Base-by-base conservation (phyloP, 2,113 vertebrate species). In the Hippocampus barbouri region DNA sequence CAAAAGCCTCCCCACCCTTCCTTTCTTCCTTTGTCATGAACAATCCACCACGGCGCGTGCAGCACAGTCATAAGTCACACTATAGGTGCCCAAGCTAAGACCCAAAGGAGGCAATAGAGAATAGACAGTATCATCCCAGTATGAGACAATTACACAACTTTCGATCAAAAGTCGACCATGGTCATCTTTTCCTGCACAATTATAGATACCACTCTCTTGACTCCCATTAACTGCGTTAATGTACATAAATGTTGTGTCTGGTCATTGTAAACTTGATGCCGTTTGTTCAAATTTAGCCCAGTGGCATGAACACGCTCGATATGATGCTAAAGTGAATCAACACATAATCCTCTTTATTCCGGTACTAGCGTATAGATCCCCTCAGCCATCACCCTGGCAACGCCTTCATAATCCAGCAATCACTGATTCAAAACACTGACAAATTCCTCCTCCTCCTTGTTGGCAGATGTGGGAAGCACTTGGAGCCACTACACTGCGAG, bases 341-440 rank as follows among this genome's bases (percentile, higher is more conserved):
- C 30, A 57, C 72, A 76, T 88, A 87, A 91, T 89, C 87, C 86
- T 87, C 82, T 66, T 89, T 88, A 88, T 70, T 66, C 34, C 61
- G 57, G 68, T 67, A 70, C 51, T 68, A 76, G 80, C 21, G 40
- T 78, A 49, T 74, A 73, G 75, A 73, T 89, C 74, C 68, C 63
- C 64, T 75, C 79, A 74, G 76, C 68, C 72, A 71, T 83, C 81
- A 64, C 80, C 75, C 80, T 76, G 81, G 86, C 80, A 84, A 86
- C 85, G 76, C 57, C 57, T 72, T 62, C 73, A 40, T 77, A 78
- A 83, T 83, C 79, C 73, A 49, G 76, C 81, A 69, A 65, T 68
- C 11, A 66, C 70, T 67, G 79, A 79, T 74, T 82, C 41, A 66
- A 66, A 66, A 66, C 69, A 77, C 70, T 59, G 76, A 71, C 61